These are phyloP conservation scores for Phenganax marumi DNA, from an alignment of 92 coral and sea anemone genomes.

Conservation along the genomic window DNA sequence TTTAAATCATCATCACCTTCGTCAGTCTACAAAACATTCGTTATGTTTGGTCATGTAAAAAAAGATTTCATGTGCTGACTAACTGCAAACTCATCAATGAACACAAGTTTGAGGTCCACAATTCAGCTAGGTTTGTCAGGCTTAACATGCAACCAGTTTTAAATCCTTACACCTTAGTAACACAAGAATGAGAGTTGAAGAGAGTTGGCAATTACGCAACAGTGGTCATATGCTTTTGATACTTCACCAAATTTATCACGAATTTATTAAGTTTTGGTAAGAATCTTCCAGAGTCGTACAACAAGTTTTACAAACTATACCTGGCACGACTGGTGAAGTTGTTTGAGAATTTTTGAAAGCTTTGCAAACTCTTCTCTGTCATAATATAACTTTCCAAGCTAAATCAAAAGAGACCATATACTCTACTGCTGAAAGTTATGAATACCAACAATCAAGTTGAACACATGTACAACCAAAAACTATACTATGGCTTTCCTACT, in stretches of 20 bases:
- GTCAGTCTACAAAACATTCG: slow-evolving; percentile 62
- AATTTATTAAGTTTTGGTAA: no score
- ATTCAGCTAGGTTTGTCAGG: no score
- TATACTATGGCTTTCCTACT: slow-evolving; percentile 33
- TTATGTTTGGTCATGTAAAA: background rate
- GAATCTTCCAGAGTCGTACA: background rate
- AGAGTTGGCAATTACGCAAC: no score
- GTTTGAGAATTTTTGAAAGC: slow-evolving; percentile 88
- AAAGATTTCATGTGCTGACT: background rate
- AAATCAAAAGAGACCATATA: background rate
- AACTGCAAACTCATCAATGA: no score
- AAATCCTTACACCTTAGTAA: no score
- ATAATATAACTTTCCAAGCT: slow-evolving; percentile 92
- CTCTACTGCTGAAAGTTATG: background rate
- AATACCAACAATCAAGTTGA: background rate
- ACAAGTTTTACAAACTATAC: slow-evolving; percentile 17
- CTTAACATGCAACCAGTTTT: no score
- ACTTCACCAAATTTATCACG: no score
- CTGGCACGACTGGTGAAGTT: slow-evolving; percentile 96
- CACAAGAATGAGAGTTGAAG: no score
- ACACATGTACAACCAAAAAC: background rate
- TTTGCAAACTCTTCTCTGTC: slow-evolving; percentile 89
- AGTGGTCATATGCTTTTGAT: no score
- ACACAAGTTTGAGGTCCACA: no score
- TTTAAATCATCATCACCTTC: slow-evolving; percentile 98